Percentiles rank a stretch among this genome's conserved stretches.
Conservation (phyloP, 2,797 vertebrate species). For the Anguilla pacifica region DNA sequence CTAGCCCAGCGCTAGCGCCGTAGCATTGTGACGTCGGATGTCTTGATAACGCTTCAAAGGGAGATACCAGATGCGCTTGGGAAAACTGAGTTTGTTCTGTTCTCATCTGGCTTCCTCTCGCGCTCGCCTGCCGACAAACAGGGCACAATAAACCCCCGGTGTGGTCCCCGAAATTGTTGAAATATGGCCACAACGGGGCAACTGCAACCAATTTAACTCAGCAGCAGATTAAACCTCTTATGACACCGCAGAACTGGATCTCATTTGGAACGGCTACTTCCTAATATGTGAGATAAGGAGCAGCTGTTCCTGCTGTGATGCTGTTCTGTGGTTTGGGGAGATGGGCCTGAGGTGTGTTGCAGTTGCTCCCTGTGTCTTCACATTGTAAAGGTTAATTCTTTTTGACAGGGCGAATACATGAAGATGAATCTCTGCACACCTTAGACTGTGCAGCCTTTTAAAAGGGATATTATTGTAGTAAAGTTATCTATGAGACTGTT, state of each 20-base stretch:
- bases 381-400: not conserved
- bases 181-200: not conserved
- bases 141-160: not conserved
- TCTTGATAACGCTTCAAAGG: not conserved
- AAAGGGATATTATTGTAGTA: not conserved
- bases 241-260: not conserved
- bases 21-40: not conserved
- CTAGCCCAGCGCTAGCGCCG: not conserved
- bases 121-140: not conserved
- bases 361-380: not conserved
- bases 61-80: not conserved
- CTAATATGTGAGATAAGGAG: not conserved
- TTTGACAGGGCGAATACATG: not conserved
- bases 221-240: not conserved
- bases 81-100: not conserved
- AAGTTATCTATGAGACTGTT: too few species aligned
- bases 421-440: not conserved
- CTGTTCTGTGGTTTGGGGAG: not conserved
- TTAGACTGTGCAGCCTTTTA: not conserved
- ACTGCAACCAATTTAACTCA: not conserved
- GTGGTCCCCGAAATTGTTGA: not conserved
- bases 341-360: not conserved
- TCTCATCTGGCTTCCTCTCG: not conserved
- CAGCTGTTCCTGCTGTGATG: not conserved
- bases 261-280: not conserved